Base-by-base conservation (phyloP, 1,140 invertebrate genomes). In the Rhynchophorus ferrugineus region DNA sequence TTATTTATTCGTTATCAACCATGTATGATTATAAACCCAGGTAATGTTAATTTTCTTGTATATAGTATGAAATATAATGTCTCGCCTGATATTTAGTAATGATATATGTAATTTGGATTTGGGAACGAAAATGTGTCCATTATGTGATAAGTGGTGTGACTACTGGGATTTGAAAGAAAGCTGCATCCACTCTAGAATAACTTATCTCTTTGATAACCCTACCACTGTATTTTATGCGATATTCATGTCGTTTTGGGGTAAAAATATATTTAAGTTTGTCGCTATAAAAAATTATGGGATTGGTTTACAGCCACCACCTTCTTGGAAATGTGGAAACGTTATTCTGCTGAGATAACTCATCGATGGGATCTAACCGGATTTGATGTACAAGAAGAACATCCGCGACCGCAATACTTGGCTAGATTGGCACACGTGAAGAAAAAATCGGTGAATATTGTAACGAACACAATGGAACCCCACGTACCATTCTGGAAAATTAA, bases 221-320 rank as follows among this genome's bases (percentile, higher is more conserved):
- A 87, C 85, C 7, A 98, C 94, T 0, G 85, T 98, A 1, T 82
- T 91, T 64, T 98, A 97, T 72, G 89, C 95, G 21, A 81, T 92
- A 36, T 91, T 98, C 65, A 98, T 98, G 93, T 94, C 93, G 24
- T 83, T 99, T 67, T 98, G 92, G 91, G 88, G 89, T 79, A 37
- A 48, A 6, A 17, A 13, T 3, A 3, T 48, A 20, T 16, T 2
- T 33, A 5, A 21, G 1, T 20, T 33, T n/a, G 3, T 24, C 14
- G 19, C 13, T 20, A 11, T 3, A 9, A 36, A 14, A 8, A 18
- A 24, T 44, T 24, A 14, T n/a, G 8, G 11, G 7, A 36, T 21
- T 43, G 8, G 63, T 57, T 71, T 72, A 13, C 58, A 87, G 87
- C 83, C 19, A 82, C 87, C 2, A 77, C 91, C 54, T 95, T 92